Conservation (phyloP, 2,797 vertebrate species). For the Ispidina lecontei region DNA sequence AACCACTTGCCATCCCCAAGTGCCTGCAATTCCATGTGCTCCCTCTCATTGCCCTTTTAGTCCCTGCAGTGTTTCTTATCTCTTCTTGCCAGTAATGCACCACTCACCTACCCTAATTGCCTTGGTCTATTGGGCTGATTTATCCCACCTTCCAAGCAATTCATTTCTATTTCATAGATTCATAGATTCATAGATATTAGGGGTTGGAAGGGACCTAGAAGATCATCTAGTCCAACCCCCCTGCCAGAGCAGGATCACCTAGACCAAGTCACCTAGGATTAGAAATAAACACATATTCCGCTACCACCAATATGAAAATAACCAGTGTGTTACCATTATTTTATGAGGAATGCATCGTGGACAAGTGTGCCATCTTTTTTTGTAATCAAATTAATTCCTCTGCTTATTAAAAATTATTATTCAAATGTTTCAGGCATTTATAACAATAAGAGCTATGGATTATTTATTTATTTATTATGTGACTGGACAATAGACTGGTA, state of each 20-base stretch:
- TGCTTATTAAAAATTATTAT: not conserved
- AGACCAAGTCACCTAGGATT: not conserved
- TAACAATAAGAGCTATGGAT: not conserved
- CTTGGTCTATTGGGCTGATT: not conserved
- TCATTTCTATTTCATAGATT: slow-evolving; percentile 17
- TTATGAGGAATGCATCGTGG: not conserved
- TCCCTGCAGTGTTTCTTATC: slow-evolving; percentile 27
- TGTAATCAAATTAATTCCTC: not conserved
- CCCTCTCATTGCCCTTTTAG: not conserved
- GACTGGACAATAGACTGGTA: not conserved
- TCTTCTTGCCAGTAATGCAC: slow-evolving; percentile 4
- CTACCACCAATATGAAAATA: not conserved
- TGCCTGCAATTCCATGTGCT: not conserved
- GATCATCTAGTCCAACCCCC: too few relatives aligned
- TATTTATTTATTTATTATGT: not conserved
- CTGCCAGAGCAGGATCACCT: too few relatives aligned
- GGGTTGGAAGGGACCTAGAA: too few relatives aligned
- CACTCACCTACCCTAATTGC: slow-evolving; percentile 25
- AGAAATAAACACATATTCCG: not conserved
- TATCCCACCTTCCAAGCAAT: slow-evolving; percentile 38
- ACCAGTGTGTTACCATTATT: not conserved
- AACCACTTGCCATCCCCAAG: not conserved
- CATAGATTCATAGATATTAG: too few relatives aligned
- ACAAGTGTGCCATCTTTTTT: not conserved
- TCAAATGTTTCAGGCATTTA: not conserved